Percentiles rank a stretch among this genome's conserved stretches.
Evolutionary conservation across 2,113 vertebrate species (phyloP).

Genomic region (Nycticryphes semicollaris): DNA sequence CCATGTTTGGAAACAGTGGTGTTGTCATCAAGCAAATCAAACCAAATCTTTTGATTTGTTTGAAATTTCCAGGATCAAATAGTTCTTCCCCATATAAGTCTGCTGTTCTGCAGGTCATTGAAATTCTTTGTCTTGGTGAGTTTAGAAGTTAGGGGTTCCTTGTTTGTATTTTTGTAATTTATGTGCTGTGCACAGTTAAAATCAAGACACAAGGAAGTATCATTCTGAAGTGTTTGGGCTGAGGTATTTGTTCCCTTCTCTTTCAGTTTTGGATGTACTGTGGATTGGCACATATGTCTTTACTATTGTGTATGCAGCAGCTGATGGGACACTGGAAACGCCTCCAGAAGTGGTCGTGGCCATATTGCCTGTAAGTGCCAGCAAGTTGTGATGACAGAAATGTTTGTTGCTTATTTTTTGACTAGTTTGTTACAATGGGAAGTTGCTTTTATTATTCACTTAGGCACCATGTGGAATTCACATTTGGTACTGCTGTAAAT

Average conservation of each 20-base stretch:
- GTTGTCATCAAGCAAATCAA: neutral
- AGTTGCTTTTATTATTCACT: neutral
- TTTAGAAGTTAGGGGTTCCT: neutral
- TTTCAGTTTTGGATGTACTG: slow-evolving; percentile 90
- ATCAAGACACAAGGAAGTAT: neutral
- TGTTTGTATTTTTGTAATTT: neutral
- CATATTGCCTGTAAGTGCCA: slow-evolving; percentile 84
- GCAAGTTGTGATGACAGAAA: rapidly evolving
- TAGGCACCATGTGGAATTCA: neutral
- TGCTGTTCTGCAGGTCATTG: neutral
- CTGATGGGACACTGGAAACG: slow-evolving; percentile 88
- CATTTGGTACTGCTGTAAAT: neutral
- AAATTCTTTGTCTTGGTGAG: neutral
- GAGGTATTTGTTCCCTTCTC: neutral
- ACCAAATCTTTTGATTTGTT: neutral
- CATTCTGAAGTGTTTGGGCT: neutral
- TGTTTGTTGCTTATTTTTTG: neutral
- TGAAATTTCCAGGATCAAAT: neutral
- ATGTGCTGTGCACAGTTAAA: neutral
- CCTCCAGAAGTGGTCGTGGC: slow-evolving; percentile 92
- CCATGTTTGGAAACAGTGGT: neutral
- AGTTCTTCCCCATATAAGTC: neutral
- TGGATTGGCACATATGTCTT: slow-evolving; percentile 95
- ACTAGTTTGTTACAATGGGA: neutral
- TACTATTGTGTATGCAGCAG: slow-evolving; percentile 86